Conservation (phyloP, 2,888 invertebrate genomes). For the Lamellibrachia columna region DNA sequence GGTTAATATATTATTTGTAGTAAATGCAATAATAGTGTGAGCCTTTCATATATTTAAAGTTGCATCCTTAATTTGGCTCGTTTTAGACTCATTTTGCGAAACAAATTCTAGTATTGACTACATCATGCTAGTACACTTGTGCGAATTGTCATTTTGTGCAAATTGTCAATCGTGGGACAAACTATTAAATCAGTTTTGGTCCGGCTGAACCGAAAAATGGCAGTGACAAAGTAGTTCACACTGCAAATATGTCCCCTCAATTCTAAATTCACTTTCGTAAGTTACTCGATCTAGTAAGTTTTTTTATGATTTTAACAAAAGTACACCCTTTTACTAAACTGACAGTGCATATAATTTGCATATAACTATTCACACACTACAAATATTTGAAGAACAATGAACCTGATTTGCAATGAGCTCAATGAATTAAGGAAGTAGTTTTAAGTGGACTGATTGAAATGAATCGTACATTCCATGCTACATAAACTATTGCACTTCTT, state of each 20-base stretch:
- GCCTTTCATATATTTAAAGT: not conserved
- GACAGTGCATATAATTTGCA: too few relatives aligned
- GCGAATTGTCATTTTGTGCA: too few relatives aligned
- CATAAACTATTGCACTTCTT: not conserved
- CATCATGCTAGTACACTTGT: too few relatives aligned
- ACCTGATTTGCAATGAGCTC: not conserved
- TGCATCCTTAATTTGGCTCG: not conserved
- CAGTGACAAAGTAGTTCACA: too few relatives aligned
- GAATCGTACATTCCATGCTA: not conserved
- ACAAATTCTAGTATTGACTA: not conserved
- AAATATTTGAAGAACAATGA: not conserved
- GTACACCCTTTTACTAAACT: not conserved
- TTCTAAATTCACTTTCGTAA: too few relatives aligned
- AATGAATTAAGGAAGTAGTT: not conserved
- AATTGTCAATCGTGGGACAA: too few relatives aligned
- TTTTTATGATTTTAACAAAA: not conserved
- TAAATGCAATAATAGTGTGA: not conserved
- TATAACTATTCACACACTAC: too few relatives aligned
- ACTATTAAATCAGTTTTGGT: too few relatives aligned
- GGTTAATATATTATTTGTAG: not conserved
- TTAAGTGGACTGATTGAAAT: not conserved
- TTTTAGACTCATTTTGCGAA: not conserved
- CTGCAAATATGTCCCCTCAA: too few relatives aligned
- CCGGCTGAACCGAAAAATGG: too few relatives aligned
- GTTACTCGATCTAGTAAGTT: too few relatives aligned